Percentiles rank a stretch among this genome's conserved stretches.
Conservation (phyloP, 2,888 invertebrate genomes). For the Linhomoeus sp. region DNA sequence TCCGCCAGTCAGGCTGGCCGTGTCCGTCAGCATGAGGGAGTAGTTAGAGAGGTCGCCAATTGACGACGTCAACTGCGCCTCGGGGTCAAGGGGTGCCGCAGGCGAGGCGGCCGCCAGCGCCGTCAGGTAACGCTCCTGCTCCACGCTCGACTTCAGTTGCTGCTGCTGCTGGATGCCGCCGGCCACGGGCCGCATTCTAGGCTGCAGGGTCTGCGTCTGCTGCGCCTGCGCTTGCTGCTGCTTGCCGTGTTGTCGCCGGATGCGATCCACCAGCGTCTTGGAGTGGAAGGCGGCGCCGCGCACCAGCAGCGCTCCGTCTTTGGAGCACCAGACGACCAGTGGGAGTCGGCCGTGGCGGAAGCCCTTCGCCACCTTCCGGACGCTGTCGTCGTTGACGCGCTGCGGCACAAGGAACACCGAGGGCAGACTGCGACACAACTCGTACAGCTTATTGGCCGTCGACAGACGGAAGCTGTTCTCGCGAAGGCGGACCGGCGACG, state of each 20-base stretch:
- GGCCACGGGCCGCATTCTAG: constrained; percentile 1
- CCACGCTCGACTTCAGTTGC: neutral
- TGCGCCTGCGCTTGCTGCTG: neutral
- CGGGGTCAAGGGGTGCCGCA: neutral
- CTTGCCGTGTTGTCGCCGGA: constrained; percentile 2
- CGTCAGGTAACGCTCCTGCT: constrained; percentile 9
- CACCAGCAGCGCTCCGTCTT: constrained; percentile 58
- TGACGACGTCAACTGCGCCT: no score
- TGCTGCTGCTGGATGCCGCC: neutral
- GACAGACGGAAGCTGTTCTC: constrained; percentile 47
- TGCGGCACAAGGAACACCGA: constrained; percentile 67
- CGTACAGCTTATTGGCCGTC: constrained; percentile 64
- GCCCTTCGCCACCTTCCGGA: constrained; percentile 63
- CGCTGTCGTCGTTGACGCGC: constrained; percentile 64
- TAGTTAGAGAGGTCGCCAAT: no score
- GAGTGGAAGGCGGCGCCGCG: constrained; percentile 54
- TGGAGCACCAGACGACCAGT: constrained; percentile 76
- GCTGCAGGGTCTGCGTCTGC: constrained; percentile 6
- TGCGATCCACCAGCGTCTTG: constrained; percentile 42
- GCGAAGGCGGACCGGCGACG: constrained; percentile 38
- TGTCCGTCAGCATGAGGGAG: no score
- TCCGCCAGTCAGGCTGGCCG: no score
- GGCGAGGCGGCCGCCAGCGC: constrained; percentile 6
- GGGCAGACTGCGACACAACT: constrained; percentile 43
- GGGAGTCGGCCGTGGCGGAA: constrained; percentile 69